Evolutionary conservation across 1,140 invertebrate species (phyloP).

Genomic region (Branchinecta lindahli): DNA sequence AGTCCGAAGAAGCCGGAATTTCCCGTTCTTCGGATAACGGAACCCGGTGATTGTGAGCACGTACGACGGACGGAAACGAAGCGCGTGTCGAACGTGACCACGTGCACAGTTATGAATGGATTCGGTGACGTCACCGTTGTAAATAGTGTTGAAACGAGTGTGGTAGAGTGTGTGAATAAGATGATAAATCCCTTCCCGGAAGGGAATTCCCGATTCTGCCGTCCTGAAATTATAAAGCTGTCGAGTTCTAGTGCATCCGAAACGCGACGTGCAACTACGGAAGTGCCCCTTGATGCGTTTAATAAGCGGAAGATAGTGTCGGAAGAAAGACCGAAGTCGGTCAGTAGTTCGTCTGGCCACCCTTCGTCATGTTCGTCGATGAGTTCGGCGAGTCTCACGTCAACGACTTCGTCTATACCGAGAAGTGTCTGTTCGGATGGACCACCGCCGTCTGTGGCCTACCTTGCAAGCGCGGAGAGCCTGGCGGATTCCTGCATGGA

Average conservation of each 20-base stretch:
- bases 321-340: background rate
- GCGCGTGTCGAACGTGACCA: background rate
- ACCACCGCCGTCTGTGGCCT: background rate
- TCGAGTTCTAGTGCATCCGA: background rate
- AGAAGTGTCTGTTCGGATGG: background rate
- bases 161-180: background rate
- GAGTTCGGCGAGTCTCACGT: background rate
- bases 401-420: background rate
- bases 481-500: background rate
- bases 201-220: background rate
- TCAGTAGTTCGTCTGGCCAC: background rate
- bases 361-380: background rate
- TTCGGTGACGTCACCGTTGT: no score
- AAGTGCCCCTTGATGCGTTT: background rate
- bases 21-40: background rate
- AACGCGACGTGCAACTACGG: background rate
- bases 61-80: background rate
- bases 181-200: background rate
- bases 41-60: background rate
- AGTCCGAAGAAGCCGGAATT: background rate
- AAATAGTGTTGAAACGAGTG: background rate
- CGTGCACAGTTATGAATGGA: background rate
- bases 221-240: slow-evolving; percentile 2
- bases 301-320: background rate
- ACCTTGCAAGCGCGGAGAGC: slow-evolving; percentile 1